Conservation (phyloP, 2,113 vertebrate species). For the Pygathrix nemaeus region DNA sequence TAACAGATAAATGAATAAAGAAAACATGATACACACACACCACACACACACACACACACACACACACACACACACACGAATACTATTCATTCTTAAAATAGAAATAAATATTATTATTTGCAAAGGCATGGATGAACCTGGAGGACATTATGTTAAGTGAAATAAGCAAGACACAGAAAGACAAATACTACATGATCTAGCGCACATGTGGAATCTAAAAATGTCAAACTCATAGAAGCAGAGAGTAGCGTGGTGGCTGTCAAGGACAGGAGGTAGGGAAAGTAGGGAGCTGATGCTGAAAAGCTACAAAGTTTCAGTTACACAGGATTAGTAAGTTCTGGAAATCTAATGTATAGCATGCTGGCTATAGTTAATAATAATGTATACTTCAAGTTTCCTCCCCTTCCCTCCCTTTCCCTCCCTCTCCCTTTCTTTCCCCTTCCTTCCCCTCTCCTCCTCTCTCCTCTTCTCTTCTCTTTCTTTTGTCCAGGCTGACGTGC, state of each 20-base stretch:
- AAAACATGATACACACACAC: neutral
- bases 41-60: neutral
- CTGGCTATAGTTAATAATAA: neutral
- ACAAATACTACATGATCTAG: neutral
- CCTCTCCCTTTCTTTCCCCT: too few species aligned
- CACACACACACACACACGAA: neutral
- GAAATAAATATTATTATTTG: neutral
- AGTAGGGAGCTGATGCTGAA: neutral
- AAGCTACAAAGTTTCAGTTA: neutral
- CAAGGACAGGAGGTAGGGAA: neutral
- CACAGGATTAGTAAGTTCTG: neutral
- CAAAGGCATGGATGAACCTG: neutral
- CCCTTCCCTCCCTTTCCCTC: too few species aligned
- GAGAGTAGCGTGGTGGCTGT: neutral
- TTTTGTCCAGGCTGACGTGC: too few species aligned
- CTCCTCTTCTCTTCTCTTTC: too few species aligned
- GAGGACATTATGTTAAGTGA: neutral
- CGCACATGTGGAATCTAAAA: neutral
- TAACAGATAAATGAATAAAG: neutral
- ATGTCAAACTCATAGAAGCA: neutral
- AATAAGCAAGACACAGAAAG: neutral
- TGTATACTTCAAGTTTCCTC: neutral
- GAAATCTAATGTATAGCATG: neutral
- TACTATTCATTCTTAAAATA: neutral
- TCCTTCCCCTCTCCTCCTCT: fast-evolving